Evolutionary conservation across 2,888 invertebrate species (phyloP).

Genomic region (Macroteleia sp.): DNA sequence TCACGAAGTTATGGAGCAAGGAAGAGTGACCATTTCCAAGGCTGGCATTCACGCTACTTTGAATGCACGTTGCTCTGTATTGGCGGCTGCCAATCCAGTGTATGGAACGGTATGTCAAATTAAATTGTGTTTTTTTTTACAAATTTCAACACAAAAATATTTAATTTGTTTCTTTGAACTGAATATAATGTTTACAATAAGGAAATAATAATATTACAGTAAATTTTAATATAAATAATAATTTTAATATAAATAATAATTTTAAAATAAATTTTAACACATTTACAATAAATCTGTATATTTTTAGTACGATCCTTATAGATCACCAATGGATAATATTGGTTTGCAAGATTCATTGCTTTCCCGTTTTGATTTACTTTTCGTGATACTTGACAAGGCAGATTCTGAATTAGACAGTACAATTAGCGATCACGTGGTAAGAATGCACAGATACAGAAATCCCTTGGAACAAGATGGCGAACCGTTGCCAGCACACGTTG

Average conservation of each 20-base stretch:
- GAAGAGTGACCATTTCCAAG: constrained; percentile 98
- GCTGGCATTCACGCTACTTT: constrained; percentile 99
- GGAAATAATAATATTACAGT: no score
- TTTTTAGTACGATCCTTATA: constrained; percentile 97
- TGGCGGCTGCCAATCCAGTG: constrained; percentile 99
- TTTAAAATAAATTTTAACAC: no score
- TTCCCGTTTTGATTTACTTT: constrained; percentile 98
- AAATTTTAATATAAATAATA: no score
- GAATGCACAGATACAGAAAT: constrained; percentile 98
- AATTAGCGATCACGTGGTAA: constrained; percentile 98
- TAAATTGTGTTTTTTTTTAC: neutral
- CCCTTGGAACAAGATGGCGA: constrained; percentile 98
- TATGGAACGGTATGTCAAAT: constrained; percentile 90
- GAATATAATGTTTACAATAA: no score
- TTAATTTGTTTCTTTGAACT: no score
- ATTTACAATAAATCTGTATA: no score
- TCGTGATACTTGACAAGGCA: constrained; percentile 97
- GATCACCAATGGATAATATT: constrained; percentile 99
- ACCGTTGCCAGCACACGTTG: constrained; percentile 92
- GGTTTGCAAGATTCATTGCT: constrained; percentile 98
- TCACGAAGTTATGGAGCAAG: constrained; percentile 99
- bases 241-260: no score
- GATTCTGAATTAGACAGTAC: constrained; percentile 95
- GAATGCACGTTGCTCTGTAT: constrained; percentile 98
- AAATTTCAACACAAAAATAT: no score